Base-by-base conservation (phyloP, 2,888 invertebrate genomes). In the Sclerodermus sp. region DNA sequence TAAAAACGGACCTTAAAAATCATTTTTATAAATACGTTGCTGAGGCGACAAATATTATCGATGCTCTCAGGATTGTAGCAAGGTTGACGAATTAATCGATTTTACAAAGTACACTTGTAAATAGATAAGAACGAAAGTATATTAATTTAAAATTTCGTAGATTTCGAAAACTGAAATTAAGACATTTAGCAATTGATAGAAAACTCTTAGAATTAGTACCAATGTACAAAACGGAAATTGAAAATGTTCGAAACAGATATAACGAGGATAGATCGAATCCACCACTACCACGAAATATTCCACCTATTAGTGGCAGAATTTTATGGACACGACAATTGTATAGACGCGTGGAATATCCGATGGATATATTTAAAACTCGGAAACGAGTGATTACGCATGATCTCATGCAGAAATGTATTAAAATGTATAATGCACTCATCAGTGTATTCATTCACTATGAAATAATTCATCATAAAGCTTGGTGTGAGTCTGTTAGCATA, bases 381-480 rank as follows among this genome's bases (percentile, higher is more conserved):
- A 54, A 71, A 10, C 67, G 76, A 51, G 83, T 86, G 0, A 80
- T 87, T 57, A 74, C 76, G 1, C 84, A 87, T 67, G 83, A 87
- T 73, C 87, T 86, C 64, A 86, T 87, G 4, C 89, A 89, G 71
- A 84, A 86, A 46, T 87, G 87, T 44, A 87, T 90, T 43, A 89
- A 89, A 66, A 81, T 89, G 45, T 93, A 87, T 71, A 93, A 93
- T 70, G 87, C 88, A 1, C 82, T 93, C 77, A 84, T 87, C 29
- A 86, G 86, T 51, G 90, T 92, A 2, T 87, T 93, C 55, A 83
- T 90, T 13, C 90, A 92, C 70, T 93, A 88, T 68, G 93, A 93
- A 77, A 83, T 89, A 66, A 86, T 91, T 51, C 90, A 91, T 74
- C 91, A 93, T 68, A 83, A 84, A 60, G 89, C 90, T 1, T 93